Evolutionary conservation across 2,797 vertebrate genomes (phyloP).

Genomic region (Anniella stebbinsi): DNA sequence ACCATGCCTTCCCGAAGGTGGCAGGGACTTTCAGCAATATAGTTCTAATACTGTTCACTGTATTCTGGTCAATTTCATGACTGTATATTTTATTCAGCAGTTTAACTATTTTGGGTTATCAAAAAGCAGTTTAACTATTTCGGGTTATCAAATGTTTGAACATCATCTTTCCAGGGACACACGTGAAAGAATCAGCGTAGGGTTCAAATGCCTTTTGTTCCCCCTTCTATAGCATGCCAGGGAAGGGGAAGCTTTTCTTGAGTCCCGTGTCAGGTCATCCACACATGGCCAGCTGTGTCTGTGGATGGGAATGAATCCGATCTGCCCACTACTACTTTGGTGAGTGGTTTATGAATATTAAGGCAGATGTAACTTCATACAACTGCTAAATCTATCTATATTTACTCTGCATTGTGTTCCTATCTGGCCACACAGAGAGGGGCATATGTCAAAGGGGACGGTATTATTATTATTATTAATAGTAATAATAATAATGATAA

Average conservation of each 20-base stretch:
- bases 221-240: background rate
- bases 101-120: background rate
- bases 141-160: background rate
- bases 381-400: background rate
- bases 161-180: too few relatives aligned
- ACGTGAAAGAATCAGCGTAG: background rate
- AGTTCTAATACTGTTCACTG: background rate
- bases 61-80: background rate
- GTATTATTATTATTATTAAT: background rate
- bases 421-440: too few relatives aligned
- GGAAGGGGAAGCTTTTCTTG: too few relatives aligned
- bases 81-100: constrained; percentile 1
- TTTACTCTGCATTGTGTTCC: background rate
- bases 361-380: background rate
- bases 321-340: background rate
- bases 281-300: background rate
- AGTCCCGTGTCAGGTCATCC: background rate
- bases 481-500: too few relatives aligned
- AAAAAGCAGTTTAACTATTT: too few relatives aligned
- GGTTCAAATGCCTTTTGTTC: background rate
- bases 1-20: background rate
- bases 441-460: background rate
- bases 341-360: background rate
- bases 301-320: background rate
- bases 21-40: background rate